A percentile compares a stretch with the other conserved stretches of the same genome.
phyloP scores from a whole-genome alignment of 2,888 invertebrate genomes.

The Rhodophaea formosa region DNA sequence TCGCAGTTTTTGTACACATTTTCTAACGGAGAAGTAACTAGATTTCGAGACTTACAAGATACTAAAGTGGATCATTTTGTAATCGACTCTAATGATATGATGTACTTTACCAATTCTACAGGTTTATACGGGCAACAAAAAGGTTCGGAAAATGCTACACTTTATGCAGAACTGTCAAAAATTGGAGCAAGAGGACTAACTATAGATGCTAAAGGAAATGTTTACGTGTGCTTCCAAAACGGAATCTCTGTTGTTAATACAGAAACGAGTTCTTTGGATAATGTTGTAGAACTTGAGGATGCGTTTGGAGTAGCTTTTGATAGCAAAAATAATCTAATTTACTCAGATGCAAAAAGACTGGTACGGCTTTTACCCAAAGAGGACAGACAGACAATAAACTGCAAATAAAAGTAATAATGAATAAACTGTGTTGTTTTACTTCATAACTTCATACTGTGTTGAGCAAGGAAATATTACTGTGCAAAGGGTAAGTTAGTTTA shows the following conservation, averaged over 20 bases:
- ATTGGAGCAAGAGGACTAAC: constrained; percentile 50
- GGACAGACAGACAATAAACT: too few species aligned
- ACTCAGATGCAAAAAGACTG: constrained; percentile 48
- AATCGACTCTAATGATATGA: constrained; percentile 51
- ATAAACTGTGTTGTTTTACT: background rate
- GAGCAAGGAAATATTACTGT: too few species aligned
- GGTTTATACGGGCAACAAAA: constrained; percentile 57
- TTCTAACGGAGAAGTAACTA: constrained; percentile 40
- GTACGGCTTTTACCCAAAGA: constrained; percentile 41
- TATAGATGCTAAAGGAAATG: constrained; percentile 48
- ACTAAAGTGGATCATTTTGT: constrained; percentile 60
- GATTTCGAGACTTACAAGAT: constrained; percentile 59
- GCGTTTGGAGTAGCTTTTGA: constrained; percentile 65
- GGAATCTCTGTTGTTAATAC: constrained; percentile 55
- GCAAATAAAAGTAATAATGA: background rate
- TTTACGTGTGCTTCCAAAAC: constrained; percentile 48
- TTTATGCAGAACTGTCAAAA: constrained; percentile 35
- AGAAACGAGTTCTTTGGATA: constrained; percentile 36
- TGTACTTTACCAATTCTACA: constrained; percentile 57
- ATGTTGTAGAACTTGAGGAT: constrained; percentile 46
- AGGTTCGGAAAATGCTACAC: constrained; percentile 47
- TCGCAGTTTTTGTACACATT: constrained; percentile 53
- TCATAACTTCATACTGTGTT: background rate
- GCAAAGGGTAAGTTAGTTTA: too few species aligned
- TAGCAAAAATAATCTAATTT: constrained; percentile 57